Evolutionary conservation across 2,113 vertebrate genomes (phyloP).

Genomic region (Serilophus lunatus): DNA sequence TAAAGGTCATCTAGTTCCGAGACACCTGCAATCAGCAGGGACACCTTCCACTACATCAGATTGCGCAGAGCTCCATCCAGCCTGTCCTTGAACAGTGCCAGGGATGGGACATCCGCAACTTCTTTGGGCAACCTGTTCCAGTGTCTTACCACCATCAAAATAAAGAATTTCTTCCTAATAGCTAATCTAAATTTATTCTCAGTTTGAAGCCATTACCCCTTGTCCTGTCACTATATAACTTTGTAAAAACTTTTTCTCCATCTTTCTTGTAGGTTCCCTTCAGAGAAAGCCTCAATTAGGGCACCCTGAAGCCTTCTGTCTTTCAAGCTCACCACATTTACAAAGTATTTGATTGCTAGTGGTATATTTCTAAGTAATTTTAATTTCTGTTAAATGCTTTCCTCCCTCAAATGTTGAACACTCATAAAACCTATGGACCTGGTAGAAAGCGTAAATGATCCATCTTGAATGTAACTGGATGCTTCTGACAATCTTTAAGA

Average conservation of each 20-base stretch:
- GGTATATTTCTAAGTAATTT: background rate
- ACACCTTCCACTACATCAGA: background rate
- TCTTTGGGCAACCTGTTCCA: background rate
- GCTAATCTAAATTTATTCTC: background rate
- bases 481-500: background rate
- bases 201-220: background rate
- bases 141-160: background rate
- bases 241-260: background rate
- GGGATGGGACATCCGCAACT: background rate
- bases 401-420: background rate
- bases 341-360: background rate
- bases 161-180: background rate
- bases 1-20: background rate
- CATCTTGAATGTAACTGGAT: background rate
- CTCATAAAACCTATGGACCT: background rate
- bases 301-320: background rate
- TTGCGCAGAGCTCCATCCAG: background rate
- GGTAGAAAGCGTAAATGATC: background rate
- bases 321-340: background rate
- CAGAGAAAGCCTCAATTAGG: background rate
- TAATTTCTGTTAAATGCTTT: background rate
- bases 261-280: background rate
- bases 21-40: too few relatives aligned
- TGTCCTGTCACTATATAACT: too few relatives aligned
- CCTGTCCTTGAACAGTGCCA: background rate